Evolutionary conservation across 2,888 invertebrate species (phyloP).

Genomic region (Diogma glabrata): DNA sequence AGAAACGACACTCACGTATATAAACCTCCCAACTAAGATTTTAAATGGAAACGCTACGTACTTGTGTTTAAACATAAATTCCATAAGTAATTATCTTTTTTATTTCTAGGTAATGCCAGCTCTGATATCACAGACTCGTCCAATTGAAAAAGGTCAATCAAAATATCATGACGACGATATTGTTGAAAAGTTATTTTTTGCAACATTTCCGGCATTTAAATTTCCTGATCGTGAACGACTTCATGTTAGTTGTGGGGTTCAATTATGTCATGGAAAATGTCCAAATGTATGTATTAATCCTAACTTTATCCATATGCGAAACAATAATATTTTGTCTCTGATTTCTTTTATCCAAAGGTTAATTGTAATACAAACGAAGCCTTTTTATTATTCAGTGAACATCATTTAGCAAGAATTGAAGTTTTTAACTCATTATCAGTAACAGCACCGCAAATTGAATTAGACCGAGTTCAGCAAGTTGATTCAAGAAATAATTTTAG

Average conservation of each 20-base stretch:
- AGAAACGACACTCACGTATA: too few relatives aligned
- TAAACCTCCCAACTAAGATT: too few relatives aligned
- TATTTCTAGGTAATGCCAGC: conserved; percentile 34
- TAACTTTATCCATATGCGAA: background rate
- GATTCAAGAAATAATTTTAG: background rate
- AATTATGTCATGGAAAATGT: conserved; percentile 62
- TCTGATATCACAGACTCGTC: conserved; percentile 28
- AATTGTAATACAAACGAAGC: conserved; percentile 33
- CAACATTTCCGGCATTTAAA: conserved; percentile 70
- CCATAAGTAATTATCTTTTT: too few relatives aligned
- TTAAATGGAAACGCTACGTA: too few relatives aligned
- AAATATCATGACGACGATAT: conserved; percentile 34
- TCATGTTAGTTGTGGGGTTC: conserved; percentile 64
- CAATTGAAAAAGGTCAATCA: conserved; percentile 36
- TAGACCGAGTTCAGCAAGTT: conserved; percentile 37
- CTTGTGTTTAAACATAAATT: too few relatives aligned
- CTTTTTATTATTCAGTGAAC: conserved; percentile 30
- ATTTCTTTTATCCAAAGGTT: too few relatives aligned
- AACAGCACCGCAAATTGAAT: conserved; percentile 62
- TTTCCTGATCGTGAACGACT: conserved; percentile 69
- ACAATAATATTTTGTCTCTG: background rate
- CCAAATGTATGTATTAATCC: conserved; percentile 40
- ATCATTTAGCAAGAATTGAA: conserved; percentile 42
- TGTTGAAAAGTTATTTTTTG: conserved; percentile 34
- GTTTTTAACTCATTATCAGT: conserved; percentile 75